Base-by-base conservation (phyloP, 2,113 vertebrate species). In the Phycodurus eques region DNA sequence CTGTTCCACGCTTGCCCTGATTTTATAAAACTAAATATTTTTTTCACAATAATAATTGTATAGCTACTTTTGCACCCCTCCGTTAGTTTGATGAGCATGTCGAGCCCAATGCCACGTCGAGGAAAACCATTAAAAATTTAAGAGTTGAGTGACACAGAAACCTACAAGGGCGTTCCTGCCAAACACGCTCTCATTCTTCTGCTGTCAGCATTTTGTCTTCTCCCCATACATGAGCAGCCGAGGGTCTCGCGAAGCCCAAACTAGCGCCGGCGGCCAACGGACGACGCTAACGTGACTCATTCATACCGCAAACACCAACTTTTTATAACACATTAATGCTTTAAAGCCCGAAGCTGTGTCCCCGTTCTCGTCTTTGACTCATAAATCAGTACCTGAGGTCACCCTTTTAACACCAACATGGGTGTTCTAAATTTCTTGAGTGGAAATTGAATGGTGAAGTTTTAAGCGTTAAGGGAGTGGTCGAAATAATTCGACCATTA, bases 51-150 rank as follows among this genome's bases (percentile, higher is more conserved):
- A 39, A 27, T 1, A 27, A 27, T 27, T 39, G 6, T 39, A 39
- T 39, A 3, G 35, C 59, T 17, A 15, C 31, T 33, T 33, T 33
- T 60, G 59, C 59, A 31, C 14, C 31, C 31, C 15, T 61, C 31
- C 17, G 2, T 33, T 15, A 61, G 14, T 35, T 39, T 61, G 31
- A 61, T 17, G 85, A 82, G 81, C 83, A 74, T 49, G 83, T 77
- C 70, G 63, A 79, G 84, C 82, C 75, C 89, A 82, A 84, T 83
- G 90, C 90, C 87, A 90, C 85, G 85, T 88, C 79, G 83, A 94
- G 93, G 92, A 27, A 94, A 94, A 93, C 85, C 81, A 95, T 94
- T 92, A 94, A 94, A 95, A 92, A 94, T 95, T 91, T 92, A 94
- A 92, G 87, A 78, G 89, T 85, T 82, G 91, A 92, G 88, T 92